Evolutionary conservation across 2,113 vertebrate species (phyloP).

Genomic region (Choloepus hoffmanni): DNA sequence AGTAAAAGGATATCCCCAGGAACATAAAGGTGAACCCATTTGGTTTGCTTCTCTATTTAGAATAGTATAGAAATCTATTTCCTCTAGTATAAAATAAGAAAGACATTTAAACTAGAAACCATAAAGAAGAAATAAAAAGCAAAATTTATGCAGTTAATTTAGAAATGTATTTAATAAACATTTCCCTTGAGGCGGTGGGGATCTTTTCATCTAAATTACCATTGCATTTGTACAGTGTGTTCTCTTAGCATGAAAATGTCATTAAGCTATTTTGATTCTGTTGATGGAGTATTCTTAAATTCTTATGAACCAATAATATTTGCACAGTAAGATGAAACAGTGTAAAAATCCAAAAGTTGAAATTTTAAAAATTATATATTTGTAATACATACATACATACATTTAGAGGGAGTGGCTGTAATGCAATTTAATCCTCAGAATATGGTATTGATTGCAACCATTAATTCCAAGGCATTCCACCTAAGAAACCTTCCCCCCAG

Average conservation of each 20-base stretch:
- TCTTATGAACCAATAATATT: slow-evolving; percentile 53
- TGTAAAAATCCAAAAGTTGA: slow-evolving; percentile 36
- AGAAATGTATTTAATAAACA: slow-evolving; percentile 54
- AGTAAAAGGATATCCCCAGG: slow-evolving; percentile 6
- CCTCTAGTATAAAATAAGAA: slow-evolving; percentile 49
- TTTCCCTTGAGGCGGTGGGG: background rate
- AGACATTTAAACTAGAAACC: slow-evolving; percentile 25
- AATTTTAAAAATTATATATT: background rate
- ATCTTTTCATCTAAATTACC: slow-evolving; percentile 62
- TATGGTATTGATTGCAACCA: slow-evolving; percentile 40
- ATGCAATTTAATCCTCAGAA: slow-evolving; percentile 67
- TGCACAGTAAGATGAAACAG: slow-evolving; percentile 52
- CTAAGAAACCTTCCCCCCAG: background rate
- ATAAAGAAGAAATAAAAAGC: slow-evolving; percentile 48
- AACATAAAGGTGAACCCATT: slow-evolving; percentile 30
- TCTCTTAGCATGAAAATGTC: slow-evolving; percentile 49
- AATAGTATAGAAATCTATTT: slow-evolving; percentile 52
- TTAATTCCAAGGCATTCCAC: slow-evolving; percentile 36
- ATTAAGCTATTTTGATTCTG: slow-evolving; percentile 55
- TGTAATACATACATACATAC: background rate
- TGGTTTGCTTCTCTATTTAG: background rate
- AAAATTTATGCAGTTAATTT: slow-evolving; percentile 42
- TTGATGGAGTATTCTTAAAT: slow-evolving; percentile 55
- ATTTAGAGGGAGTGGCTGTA: background rate
- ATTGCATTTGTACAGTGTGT: slow-evolving; percentile 42